Conservation (phyloP, 2,888 invertebrate species). For the Phrixothrix hirtus region DNA sequence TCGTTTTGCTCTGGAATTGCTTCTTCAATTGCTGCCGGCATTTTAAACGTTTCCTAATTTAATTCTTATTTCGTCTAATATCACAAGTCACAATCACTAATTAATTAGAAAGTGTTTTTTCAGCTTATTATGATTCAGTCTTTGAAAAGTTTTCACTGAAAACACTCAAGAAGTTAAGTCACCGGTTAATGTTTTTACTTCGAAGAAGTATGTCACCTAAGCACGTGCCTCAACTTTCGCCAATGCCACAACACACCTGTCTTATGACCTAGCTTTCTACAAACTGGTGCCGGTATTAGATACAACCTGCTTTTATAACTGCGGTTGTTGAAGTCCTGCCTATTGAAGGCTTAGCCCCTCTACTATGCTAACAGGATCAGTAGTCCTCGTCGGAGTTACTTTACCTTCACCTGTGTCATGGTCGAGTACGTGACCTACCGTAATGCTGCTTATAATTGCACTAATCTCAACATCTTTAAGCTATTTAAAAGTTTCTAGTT, state of each 20-base stretch:
- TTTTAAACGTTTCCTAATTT: conserved; percentile 42
- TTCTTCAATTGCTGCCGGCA: conserved; percentile 50
- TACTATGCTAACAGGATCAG: conserved; percentile 27
- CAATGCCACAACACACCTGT: conserved; percentile 54
- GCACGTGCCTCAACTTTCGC: conserved; percentile 41
- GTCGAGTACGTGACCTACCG: conserved; percentile 50
- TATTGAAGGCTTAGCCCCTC: conserved; percentile 19
- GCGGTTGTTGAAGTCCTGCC: conserved; percentile 21
- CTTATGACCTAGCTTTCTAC: conserved; percentile 53
- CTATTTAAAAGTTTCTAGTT: too few relatives aligned
- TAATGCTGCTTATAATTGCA: conserved; percentile 31
- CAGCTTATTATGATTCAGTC: conserved; percentile 36
- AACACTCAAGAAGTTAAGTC: conserved; percentile 8
- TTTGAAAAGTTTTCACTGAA: conserved; percentile 20
- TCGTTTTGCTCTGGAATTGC: conserved; percentile 49
- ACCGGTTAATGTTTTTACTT: neutral
- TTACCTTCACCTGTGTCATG: conserved; percentile 48
- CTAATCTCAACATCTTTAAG: neutral
- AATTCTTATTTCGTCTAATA: conserved; percentile 43
- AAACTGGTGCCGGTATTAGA: conserved; percentile 42
- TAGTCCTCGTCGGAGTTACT: conserved; percentile 29
- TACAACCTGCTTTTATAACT: conserved; percentile 37
- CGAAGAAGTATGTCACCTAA: conserved; percentile 27
- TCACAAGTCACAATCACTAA: conserved; percentile 47
- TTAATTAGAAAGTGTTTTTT: conserved; percentile 26